Percentiles rank a stretch among this genome's conserved stretches.
Conservation (phyloP, 2,113 vertebrate species). For the Bombycilla garrulus region DNA sequence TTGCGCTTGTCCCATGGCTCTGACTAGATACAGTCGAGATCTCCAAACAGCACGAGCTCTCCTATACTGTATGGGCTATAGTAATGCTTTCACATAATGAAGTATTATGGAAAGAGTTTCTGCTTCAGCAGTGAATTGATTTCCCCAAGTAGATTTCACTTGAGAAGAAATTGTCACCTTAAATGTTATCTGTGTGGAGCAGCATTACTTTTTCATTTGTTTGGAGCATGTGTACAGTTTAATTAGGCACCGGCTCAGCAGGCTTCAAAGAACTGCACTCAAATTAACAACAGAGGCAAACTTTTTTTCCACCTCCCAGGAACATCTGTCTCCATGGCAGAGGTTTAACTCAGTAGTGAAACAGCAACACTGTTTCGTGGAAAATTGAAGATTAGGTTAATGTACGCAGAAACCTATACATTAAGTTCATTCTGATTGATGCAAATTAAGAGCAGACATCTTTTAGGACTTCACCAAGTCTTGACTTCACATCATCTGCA, state of each 20-base stretch:
- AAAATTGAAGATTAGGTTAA: background rate
- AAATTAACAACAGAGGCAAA: background rate
- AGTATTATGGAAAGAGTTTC: background rate
- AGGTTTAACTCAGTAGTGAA: background rate
- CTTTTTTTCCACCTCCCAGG: background rate
- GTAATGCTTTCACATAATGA: background rate
- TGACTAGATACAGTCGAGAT: background rate
- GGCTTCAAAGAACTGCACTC: background rate
- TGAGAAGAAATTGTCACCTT: background rate
- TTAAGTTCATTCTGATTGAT: background rate
- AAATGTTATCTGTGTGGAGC: constrained; percentile 28
- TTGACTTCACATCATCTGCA: background rate
- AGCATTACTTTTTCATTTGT: background rate
- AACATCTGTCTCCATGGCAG: background rate
- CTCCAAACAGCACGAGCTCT: background rate
- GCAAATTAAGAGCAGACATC: background rate
- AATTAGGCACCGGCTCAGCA: constrained; percentile 15
- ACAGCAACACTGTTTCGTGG: background rate
- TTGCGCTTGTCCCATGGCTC: background rate
- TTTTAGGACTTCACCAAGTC: background rate
- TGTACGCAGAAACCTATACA: background rate
- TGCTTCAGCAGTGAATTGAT: constrained; percentile 17
- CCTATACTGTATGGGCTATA: background rate
- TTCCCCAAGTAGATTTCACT: constrained; percentile 21
- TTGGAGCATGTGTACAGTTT: background rate